Percentiles rank a stretch among this genome's conserved stretches.
These are phyloP conservation scores for Nebria brevicollis DNA, from an alignment of 2,888 invertebrate species.

Conservation along the genomic window DNA sequence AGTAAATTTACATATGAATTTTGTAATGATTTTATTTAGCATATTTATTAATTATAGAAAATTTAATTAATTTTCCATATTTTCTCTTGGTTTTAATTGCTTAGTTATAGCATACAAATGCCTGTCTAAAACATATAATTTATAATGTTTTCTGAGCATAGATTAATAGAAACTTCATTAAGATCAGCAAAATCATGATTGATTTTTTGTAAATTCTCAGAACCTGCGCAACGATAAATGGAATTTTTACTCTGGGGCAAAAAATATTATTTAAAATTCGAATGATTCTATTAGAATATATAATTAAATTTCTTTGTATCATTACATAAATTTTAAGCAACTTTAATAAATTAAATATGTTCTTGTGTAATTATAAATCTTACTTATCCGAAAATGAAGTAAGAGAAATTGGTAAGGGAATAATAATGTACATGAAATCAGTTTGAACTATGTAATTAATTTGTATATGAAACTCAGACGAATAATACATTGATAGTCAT, in stretches of 20 bases:
- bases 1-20: not conserved
- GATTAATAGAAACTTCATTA: not conserved
- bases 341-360: not conserved
- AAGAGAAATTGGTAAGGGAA: no score
- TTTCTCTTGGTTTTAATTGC: not conserved
- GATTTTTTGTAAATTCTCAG: not conserved
- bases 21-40: not conserved
- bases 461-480: not conserved
- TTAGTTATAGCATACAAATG: not conserved
- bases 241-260: not conserved
- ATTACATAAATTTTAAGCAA: not conserved
- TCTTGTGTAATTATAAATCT: not conserved
- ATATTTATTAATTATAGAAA: not conserved
- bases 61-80: not conserved
- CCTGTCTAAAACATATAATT: not conserved
- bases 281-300: not conserved
- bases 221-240: not conserved
- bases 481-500: not conserved
- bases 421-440: no score
- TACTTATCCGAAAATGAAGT: no score
- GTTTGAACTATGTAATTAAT: no score
- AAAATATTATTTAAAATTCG: not conserved
- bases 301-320: not conserved
- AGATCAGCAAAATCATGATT: not conserved
- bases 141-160: not conserved